Conservation (phyloP, 2,113 vertebrate genomes). For the Illadopsis cleaveri region DNA sequence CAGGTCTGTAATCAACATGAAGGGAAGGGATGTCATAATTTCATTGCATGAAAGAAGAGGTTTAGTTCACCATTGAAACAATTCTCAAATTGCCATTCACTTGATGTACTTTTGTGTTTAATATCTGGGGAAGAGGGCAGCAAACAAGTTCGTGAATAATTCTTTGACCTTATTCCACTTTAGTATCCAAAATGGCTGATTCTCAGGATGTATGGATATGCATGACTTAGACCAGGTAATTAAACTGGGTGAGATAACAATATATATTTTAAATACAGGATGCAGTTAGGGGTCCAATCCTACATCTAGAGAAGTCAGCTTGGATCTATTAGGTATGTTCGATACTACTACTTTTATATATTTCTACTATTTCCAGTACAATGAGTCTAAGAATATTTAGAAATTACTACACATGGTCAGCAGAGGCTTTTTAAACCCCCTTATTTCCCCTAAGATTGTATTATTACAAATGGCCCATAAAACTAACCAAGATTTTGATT, state of each 20-base stretch:
- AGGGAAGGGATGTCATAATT: background rate
- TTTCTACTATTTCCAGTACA: background rate
- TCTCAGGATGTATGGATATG: background rate
- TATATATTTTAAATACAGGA: background rate
- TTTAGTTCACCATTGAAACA: background rate
- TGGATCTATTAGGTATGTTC: background rate
- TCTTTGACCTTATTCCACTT: background rate
- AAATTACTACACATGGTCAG: background rate
- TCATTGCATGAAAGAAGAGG: background rate
- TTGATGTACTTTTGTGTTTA: background rate
- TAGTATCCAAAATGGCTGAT: background rate
- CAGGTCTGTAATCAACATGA: background rate
- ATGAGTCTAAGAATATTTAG: background rate
- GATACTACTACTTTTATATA: background rate
- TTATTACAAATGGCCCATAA: conserved; percentile 37
- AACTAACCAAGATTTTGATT: conserved; percentile 23
- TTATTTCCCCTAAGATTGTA: background rate
- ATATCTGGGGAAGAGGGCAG: background rate
- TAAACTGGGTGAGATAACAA: background rate
- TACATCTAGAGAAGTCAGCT: background rate
- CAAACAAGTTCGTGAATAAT: background rate
- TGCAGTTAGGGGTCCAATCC: background rate
- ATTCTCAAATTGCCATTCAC: background rate
- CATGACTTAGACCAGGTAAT: background rate
- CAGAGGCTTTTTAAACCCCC: conserved; percentile 22